Evolutionary conservation across 2,797 vertebrate species (phyloP), one percentile per base, ranked within the genome.

Genomic region (Chaetophractus vellerosus): DNA sequence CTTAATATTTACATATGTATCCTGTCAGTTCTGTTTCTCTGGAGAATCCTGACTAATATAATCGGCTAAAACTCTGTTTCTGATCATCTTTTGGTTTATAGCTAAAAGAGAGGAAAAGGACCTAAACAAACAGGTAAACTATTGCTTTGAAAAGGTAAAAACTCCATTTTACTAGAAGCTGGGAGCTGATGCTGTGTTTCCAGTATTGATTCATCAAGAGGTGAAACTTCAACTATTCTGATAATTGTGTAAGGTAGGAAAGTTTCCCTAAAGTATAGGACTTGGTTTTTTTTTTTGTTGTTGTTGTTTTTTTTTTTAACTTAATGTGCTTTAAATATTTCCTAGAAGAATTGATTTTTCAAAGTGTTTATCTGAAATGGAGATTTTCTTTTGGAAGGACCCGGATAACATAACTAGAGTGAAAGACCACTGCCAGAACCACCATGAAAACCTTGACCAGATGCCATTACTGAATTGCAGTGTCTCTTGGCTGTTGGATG

Each of bases 281-380:
- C 1, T 79, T 50, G 3, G 1, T 45, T 45, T 85, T 92, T 59
- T 31, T 45, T 31, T n/a, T n/a, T n/a, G n/a, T n/a, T n/a, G n/a
- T n/a, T n/a, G n/a, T n/a, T n/a, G n/a, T n/a, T n/a, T n/a, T n/a
- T n/a, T n/a, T n/a, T n/a, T n/a, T n/a, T n/a, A n/a, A n/a, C n/a
- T n/a, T 83, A 45, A 79, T 85, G 23, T 52, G 28, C 38, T 71
- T 90, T 85, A 93, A 76, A 9, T 71, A 61, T 90, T 85, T 90
- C 59, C 11, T 28, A 71, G 23, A 31, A 69, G 33, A 68, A 61
- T 2, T 75, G 38, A 26, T 59, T 84, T 10, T 71, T 78, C 41
- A 90, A 78, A 52, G 14, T 36, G 50, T 55, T 55, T 85, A 45
- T 23, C 36, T 79, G 45, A 79, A 71, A 63, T 78, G 45, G 18